phyloP scores from a whole-genome alignment of 2,797 vertebrate species.

The Lacerta viridis region DNA sequence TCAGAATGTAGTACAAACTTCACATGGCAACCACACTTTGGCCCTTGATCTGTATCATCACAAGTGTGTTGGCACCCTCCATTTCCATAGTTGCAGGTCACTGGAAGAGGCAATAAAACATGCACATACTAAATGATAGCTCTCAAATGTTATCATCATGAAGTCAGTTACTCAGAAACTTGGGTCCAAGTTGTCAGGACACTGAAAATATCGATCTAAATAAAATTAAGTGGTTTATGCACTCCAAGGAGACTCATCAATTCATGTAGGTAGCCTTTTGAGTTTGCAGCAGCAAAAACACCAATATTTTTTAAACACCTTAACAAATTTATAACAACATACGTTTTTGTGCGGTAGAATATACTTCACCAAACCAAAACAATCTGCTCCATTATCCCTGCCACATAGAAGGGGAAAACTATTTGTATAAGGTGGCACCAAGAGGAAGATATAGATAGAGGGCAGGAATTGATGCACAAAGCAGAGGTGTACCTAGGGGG shows the following conservation, averaged over 20 bases:
- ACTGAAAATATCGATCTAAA: not conserved
- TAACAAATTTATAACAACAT: not conserved
- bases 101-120: slow-evolving; percentile 77
- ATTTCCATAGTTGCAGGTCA: slow-evolving; percentile 99
- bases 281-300: not conserved
- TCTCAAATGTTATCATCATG: not conserved
- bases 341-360: too few species aligned
- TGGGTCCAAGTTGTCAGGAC: not conserved
- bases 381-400: not conserved
- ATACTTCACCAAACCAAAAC: too few species aligned
- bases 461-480: not conserved
- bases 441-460: not conserved
- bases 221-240: not conserved
- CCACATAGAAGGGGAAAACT: not conserved
- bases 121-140: slow-evolving; percentile 46
- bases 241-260: not conserved
- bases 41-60: slow-evolving; percentile 95
- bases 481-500: too few species aligned
- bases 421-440: not conserved
- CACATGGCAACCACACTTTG: slow-evolving; percentile 95
- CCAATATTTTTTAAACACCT: not conserved
- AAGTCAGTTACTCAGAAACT: not conserved
- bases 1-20: slow-evolving; percentile 95
- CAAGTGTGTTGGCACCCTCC: slow-evolving; percentile 99
- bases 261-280: not conserved